phyloP scores from a whole-genome alignment of 64 coral and sea anemone genomes.

The Pachyseris speciosa region DNA sequence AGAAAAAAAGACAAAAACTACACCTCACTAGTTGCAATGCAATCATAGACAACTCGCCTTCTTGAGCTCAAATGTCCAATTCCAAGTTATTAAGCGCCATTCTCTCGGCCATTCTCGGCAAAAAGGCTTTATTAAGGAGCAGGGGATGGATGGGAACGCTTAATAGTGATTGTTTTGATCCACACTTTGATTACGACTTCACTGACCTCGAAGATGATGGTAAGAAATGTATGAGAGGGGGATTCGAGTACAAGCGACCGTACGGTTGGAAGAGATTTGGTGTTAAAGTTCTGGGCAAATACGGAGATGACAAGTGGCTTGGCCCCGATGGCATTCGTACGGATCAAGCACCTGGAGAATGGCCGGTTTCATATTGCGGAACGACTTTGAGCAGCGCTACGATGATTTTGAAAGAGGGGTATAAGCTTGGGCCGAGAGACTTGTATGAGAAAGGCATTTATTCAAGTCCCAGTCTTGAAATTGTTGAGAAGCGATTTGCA shows the following conservation, averaged over 20 bases:
- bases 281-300: slow-evolving; percentile 58
- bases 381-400: slow-evolving; percentile 16
- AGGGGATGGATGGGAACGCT: no score
- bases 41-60: no score
- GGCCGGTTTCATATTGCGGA: slow-evolving; percentile 72
- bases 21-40: no score
- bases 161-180: slow-evolving; percentile 30
- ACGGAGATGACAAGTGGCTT: slow-evolving; percentile 49
- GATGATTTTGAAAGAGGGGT: slow-evolving; percentile 15
- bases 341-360: slow-evolving; percentile 16
- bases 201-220: slow-evolving; percentile 63
- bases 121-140: no score
- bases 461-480: slow-evolving; percentile 60
- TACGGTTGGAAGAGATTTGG: slow-evolving; percentile 72
- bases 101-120: no score
- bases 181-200: slow-evolving; percentile 57
- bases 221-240: slow-evolving; percentile 59
- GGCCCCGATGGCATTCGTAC: slow-evolving; percentile 59
- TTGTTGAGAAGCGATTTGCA: no score
- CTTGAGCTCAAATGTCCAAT: no score
- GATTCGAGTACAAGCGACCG: slow-evolving; percentile 46
- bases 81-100: no score
- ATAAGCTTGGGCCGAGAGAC: neutral
- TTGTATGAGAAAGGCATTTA: slow-evolving; percentile 46
- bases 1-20: no score